Percentiles rank a stretch among this genome's conserved stretches.
phyloP scores from a whole-genome alignment of 2,797 vertebrate genomes.

The Mormyrops boulengeri region DNA sequence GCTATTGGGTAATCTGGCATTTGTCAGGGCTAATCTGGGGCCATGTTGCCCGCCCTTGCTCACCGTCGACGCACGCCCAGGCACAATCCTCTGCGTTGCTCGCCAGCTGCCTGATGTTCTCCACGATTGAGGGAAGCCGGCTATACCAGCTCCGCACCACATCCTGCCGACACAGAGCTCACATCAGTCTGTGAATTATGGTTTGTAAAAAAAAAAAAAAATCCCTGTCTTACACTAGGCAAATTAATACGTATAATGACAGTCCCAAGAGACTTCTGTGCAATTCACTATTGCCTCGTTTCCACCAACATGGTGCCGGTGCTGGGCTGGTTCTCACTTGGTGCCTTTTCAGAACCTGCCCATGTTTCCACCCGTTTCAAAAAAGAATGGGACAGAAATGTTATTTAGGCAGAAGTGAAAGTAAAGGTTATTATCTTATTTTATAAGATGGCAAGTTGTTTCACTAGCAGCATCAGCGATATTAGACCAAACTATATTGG shows the following conservation, averaged over 20 bases:
- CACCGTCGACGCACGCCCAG: constrained; percentile 72
- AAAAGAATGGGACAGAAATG: background rate
- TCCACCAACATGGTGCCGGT: background rate
- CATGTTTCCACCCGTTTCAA: background rate
- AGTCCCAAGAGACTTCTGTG: background rate
- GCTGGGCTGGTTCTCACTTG: too few species aligned
- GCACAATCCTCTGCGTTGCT: constrained; percentile 74
- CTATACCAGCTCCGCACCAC: constrained; percentile 91
- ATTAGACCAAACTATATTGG: background rate
- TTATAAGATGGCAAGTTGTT: background rate
- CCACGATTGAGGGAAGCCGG: constrained; percentile 69
- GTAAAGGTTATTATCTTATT: background rate
- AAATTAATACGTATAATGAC: background rate
- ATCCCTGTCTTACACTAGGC: background rate
- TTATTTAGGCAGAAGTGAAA: background rate
- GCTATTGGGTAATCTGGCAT: background rate
- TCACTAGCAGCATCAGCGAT: background rate
- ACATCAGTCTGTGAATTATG: background rate
- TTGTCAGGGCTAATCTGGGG: background rate
- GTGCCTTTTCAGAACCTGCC: too few species aligned
- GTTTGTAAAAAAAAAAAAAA: background rate
- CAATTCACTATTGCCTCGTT: background rate
- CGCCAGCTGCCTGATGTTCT: constrained; percentile 69
- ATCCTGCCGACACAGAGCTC: constrained; percentile 60
- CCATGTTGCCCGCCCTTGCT: background rate